Evolutionary conservation across 2,888 invertebrate genomes (phyloP), one percentile per base, ranked within the genome.

Genomic region (Aspidapion aeneum): DNA sequence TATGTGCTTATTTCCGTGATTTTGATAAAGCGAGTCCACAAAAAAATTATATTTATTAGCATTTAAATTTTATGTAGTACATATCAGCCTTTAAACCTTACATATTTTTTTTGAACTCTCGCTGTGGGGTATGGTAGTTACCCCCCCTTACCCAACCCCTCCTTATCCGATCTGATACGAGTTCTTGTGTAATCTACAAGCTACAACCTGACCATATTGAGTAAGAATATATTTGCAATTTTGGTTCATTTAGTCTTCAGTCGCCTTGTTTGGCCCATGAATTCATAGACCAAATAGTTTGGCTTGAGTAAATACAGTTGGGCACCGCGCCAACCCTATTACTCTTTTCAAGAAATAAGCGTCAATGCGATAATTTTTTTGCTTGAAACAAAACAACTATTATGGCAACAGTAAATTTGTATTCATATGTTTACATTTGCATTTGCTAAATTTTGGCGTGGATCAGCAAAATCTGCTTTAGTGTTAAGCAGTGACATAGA

Each of bases 321-420:
- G 52, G 52, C 52, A 52, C 3, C 7, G 19, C 19, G 52, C 52
- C 52, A 52, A 52, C 52, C 19, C 52, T n/a, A 52, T 52, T 52
- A 52, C 52, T 35, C 12, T 12, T 35, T 35, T 35, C 35, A 35
- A 35, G 35, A 35, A 35, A 35, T 35, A 35, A 35, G 35, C 35
- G 35, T 35, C 35, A 35, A 35, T 35, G 35, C 35, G 35, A 3
- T 35, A n/a, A n/a, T n/a, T n/a, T n/a, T n/a, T n/a, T n/a, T n/a
- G n/a, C 35, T 35, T 35, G 12, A 35, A 35, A 35, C 35, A 35
- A 35, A 12, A 12, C n/a, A n/a, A n/a, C n/a, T n/a, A n/a, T 7
- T 35, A 35, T 12, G 35, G 35, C 12, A 35, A 35, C 35, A 35
- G 12, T 35, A 35, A 35, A 35, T 35, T 35, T 35, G n/a, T n/a